A percentile compares a stretch with the other conserved stretches of the same genome.
These are phyloP conservation scores for Sphaeridia pumilis DNA, from an alignment of 2,888 invertebrate species.

Conservation along the genomic window DNA sequence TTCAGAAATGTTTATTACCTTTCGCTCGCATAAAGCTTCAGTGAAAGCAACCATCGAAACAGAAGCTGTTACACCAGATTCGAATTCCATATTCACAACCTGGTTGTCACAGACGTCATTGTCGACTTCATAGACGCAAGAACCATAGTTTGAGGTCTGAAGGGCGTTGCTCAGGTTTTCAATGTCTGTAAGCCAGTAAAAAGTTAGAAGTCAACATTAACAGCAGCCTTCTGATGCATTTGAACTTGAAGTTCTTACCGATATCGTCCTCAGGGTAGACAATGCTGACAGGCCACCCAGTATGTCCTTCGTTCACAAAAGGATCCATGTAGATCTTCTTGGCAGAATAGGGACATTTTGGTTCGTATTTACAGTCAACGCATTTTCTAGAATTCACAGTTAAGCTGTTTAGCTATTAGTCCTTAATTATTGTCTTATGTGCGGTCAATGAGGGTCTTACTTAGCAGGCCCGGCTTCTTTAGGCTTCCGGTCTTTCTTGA, in stretches of 20 bases:
- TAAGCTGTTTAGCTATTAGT: no score
- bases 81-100: conserved; percentile 42
- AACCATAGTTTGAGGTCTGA: conserved; percentile 39
- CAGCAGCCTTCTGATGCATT: neutral
- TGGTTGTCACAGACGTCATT: conserved; percentile 43
- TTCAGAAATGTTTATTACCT: conserved; percentile 21
- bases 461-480: conserved; percentile 36
- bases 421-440: no score
- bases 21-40: conserved; percentile 39
- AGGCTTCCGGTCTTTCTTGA: conserved; percentile 40
- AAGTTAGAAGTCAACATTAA: conserved; percentile 3
- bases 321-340: conserved; percentile 40
- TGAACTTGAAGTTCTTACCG: conserved; percentile 15
- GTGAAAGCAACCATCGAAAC: conserved; percentile 42
- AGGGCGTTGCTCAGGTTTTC: conserved; percentile 34
- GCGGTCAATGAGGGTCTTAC: conserved; percentile 13
- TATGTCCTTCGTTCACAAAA: conserved; percentile 27
- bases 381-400: conserved; percentile 37
- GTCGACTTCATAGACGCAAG: conserved; percentile 42
- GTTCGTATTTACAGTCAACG: conserved; percentile 40
- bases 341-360: conserved; percentile 41
- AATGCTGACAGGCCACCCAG: conserved; percentile 35
- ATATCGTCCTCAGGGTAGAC: conserved; percentile 34
- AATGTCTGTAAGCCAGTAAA: conserved; percentile 21
- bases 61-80: conserved; percentile 40